phyloP scores from a whole-genome alignment of 2,888 invertebrate genomes.

The Gastracanthus pulcherrimus region DNA sequence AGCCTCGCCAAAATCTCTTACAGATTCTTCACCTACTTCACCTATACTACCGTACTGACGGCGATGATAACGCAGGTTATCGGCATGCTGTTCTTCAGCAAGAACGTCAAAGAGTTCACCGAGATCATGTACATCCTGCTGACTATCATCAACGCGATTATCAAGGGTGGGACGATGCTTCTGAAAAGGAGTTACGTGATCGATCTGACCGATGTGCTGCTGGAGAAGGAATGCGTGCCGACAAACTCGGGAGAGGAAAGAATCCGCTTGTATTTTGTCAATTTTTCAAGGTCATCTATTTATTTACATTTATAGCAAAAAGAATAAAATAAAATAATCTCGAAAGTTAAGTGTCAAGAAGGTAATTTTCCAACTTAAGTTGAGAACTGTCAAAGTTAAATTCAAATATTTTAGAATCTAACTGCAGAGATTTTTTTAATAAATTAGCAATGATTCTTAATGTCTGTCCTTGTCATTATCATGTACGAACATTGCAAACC shows the following conservation, averaged over 20 bases:
- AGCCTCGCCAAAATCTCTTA: background rate
- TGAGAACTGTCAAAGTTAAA: too few species aligned
- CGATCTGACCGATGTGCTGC: constrained; percentile 1
- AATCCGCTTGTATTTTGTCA: background rate
- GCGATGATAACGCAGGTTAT: background rate
- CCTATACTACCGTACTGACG: background rate
- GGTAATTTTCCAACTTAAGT: too few species aligned
- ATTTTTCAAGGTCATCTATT: constrained; percentile 3
- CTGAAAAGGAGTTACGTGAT: background rate
- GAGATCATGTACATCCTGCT: constrained; percentile 5
- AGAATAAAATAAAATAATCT: too few species aligned
- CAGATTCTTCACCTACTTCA: background rate
- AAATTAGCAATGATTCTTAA: too few species aligned
- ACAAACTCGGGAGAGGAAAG: background rate
- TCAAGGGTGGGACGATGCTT: constrained; percentile 40
- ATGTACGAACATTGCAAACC: too few species aligned
- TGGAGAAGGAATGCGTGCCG: background rate
- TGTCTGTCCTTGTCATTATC: too few species aligned
- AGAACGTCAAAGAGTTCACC: constrained; percentile 1
- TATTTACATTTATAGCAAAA: too few species aligned
- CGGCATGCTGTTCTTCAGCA: background rate
- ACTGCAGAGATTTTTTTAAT: too few species aligned
- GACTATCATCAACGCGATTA: constrained; percentile 8
- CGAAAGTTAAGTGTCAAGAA: too few species aligned
- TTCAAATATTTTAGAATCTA: too few species aligned